Base-by-base conservation (phyloP, 1,140 invertebrate genomes). In the Saxidomus purpurata region DNA sequence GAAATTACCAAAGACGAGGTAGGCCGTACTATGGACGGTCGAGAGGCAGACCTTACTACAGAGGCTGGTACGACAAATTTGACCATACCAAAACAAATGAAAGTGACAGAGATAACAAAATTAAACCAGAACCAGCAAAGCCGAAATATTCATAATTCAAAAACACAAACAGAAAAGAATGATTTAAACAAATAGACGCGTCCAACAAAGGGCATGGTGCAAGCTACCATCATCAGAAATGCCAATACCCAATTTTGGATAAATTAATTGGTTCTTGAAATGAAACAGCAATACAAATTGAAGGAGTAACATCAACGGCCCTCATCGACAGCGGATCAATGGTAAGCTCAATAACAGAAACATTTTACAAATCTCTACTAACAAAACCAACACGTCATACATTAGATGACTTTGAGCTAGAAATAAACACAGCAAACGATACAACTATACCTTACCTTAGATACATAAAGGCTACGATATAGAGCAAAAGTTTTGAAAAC, bases 311-410 rank as follows among this genome's bases (percentile, higher is more conserved):
- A 34, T 13, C 61, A 67, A 67, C 6, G 8, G 61, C 61, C 9
- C 61, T 67, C n/a, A 67, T 67, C n/a, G 61, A 67, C 31, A 67
- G 61, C 31, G 61, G 61, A n/a, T 67, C 61, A 11, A 67, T 67
- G 61, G 61, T 67, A 25, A 67, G 61, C 31, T 67, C 61, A 13
- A 25, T 67, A 9, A 11, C 61, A 11, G 31, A 25, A n/a, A n/a
- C 9, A 13, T 67, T 67, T n/a, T 67, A 67, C 31, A 67, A 67
- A 8, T 8, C 8, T 11, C 9, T 67, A n/a, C 9, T 9, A 67
- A 67, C 11, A 11, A 67, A 67, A 34, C 61, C 61, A 25, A 67
- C 8, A 67, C 61, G 9, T n/a, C 61, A 67, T 25, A 67, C 9
- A 8, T 49, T 49, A 49, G 61, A 34, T 67, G n/a, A 67, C 9